Evolutionary conservation across 1,140 invertebrate genomes (phyloP).

Genomic region (Lithobius niger): DNA sequence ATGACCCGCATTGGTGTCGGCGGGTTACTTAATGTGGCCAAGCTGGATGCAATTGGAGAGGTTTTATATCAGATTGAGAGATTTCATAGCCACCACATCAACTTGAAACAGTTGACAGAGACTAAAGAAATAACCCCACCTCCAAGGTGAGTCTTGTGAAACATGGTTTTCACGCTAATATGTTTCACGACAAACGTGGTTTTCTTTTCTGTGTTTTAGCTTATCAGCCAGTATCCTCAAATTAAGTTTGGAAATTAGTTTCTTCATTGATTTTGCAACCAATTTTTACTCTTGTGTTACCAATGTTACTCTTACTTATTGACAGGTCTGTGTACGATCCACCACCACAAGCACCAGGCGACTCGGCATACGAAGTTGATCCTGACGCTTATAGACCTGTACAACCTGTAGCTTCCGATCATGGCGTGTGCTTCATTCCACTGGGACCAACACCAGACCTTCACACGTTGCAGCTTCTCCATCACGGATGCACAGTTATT

Average conservation of each 20-base stretch:
- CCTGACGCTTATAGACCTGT: slow-evolving; percentile 67
- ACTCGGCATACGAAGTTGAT: slow-evolving; percentile 32
- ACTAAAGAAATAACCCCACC: too few relatives aligned
- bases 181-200: too few relatives aligned
- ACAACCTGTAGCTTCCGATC: slow-evolving; percentile 66
- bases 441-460: slow-evolving; percentile 45
- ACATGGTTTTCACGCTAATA: too few relatives aligned
- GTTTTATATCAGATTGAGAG: slow-evolving; percentile 59
- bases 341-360: slow-evolving; percentile 14
- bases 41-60: slow-evolving; percentile 56
- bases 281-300: too few relatives aligned
- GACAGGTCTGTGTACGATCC: slow-evolving; percentile 3
- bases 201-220: too few relatives aligned
- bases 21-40: slow-evolving; percentile 70
- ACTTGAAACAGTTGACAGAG: too few relatives aligned
- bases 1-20: slow-evolving; percentile 64
- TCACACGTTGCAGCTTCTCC: slow-evolving; percentile 63
- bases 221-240: too few relatives aligned
- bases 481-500: slow-evolving; percentile 72
- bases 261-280: too few relatives aligned
- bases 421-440: slow-evolving; percentile 73
- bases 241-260: too few relatives aligned
- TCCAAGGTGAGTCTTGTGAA: too few relatives aligned
- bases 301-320: too few relatives aligned
- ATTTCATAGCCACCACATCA: slow-evolving; percentile 43